phyloP scores from a whole-genome alignment of 2,888 invertebrate species.

The Chromoteleia sp. region DNA sequence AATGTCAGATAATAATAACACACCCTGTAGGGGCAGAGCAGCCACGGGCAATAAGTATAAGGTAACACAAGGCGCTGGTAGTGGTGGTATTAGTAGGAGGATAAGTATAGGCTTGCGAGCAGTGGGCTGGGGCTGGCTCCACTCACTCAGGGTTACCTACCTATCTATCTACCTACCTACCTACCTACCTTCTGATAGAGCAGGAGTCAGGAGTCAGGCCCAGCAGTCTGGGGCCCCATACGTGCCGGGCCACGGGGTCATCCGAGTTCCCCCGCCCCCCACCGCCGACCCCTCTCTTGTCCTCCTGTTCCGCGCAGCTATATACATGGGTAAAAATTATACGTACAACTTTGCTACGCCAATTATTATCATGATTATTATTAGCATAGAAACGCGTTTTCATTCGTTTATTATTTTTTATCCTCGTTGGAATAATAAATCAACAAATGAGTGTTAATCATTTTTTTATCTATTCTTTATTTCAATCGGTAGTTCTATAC shows the following conservation, averaged over 20 bases:
- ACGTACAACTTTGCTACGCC: conserved; percentile 45
- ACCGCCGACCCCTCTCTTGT: conserved; percentile 50
- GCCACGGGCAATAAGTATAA: conserved; percentile 83
- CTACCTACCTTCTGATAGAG: conserved; percentile 79
- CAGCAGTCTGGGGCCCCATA: conserved; percentile 82
- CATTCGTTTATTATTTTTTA: not conserved
- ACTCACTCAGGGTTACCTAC: conserved; percentile 78
- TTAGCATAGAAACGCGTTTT: conserved; percentile 28
- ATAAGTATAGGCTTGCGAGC: conserved; percentile 83
- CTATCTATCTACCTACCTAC: conserved; percentile 66
- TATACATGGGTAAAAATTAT: conserved; percentile 39
- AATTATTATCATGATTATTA: conserved; percentile 50
- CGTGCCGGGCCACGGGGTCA: conserved; percentile 84
- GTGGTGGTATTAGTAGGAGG: conserved; percentile 83
- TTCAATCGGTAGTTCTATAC: not conserved
- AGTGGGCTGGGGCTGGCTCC: conserved; percentile 76
- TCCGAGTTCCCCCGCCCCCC: conserved; percentile 77
- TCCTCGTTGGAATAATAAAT: not conserved
- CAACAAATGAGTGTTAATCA: too few relatives aligned
- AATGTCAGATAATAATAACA: conserved; percentile 85
- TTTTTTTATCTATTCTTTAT: not conserved
- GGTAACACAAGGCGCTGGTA: conserved; percentile 78
- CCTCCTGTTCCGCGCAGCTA: conserved; percentile 36
- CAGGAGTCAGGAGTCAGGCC: conserved; percentile 81
- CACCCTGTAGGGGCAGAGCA: conserved; percentile 81